Base-by-base conservation (phyloP, 2,797 vertebrate genomes). In the Meriones psammophilus region DNA sequence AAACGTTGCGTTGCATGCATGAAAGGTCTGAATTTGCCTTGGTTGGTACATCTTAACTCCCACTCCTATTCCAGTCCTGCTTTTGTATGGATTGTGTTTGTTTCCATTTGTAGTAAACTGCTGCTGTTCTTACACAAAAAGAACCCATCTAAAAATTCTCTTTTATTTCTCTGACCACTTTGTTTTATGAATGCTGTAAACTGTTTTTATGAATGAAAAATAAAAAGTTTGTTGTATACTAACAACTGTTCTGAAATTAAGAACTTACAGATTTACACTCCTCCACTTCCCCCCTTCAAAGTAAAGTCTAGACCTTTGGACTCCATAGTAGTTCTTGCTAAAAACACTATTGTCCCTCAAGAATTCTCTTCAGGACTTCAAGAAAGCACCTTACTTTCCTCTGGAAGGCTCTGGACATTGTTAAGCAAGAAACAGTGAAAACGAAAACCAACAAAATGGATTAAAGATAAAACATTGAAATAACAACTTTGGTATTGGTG, bases 181-280 rank as follows among this genome's bases (percentile, higher is more conserved):
- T 76, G 89, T 97, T 98, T 96, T 90, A 95, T 94, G 96, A 97
- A 94, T 97, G 97, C 94, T 95, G 84, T 96, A 96, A 96, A 96
- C 96, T 97, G 88, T 91, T 97, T 92, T 96, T 97, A 96, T 97
- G 85, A 97, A 94, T 96, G 93, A 92, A 97, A 95, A 97, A 98
- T 97, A 96, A 97, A 95, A 96, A 78, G 39, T 97, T 96, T 89
- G 84, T 97, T 97, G 91, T 97, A 89, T 96, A 80, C 94, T 94
- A 97, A 81, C 54, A 92, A 1, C 91, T 97, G 83, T 97, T 96
- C 73, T 97, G 95, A 94, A 96, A 95, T 96, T 73, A 85, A 96
- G 96, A 81, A 89, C 60, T 78, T 94, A 81, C 84, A 93, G 89
- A 56, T 93, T 92, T 58, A 58, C 17, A 73, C 20, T 12, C 14